Evolutionary conservation across 2,113 vertebrate species (phyloP), one percentile per base, ranked within the genome.

Genomic region (Corythoichthys haematopterus): DNA sequence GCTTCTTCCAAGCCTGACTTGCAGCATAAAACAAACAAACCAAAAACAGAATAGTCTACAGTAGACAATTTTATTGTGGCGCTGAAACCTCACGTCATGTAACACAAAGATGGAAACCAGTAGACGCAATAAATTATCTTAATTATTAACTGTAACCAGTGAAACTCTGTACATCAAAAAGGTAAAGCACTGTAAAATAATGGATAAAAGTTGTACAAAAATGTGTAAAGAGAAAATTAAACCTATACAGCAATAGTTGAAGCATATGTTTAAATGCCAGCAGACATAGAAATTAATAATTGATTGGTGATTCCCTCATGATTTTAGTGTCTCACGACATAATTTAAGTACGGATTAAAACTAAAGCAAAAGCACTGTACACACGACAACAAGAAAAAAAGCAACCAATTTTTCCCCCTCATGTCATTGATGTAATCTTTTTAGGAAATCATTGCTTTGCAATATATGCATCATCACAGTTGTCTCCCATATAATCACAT

Each of bases 271-370:
- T 80, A 64, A 84, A 87, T 79, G 85, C 75, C 85, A 93, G 91
- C 89, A 89, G 82, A 85, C 84, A 43, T 43, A 84, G 65, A 90
- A 91, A 93, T 94, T 88, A 84, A 91, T 88, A 91, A 83, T 87
- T 70, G 90, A 92, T 92, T 90, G 90, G 91, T 93, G 93, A 95
- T 93, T 94, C 81, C 88, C 76, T 86, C 92, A 87, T 96, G 94
- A 98, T 98, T 98, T 97, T 97, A 96, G 95, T 94, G 96, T 98
- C 96, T 98, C 96, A 95, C 95, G 96, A 98, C 95, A 96, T 96
- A 92, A 94, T 93, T 88, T 94, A 94, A 93, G 93, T 90, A 93
- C 91, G 93, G 91, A 89, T 91, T 88, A 85, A 93, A 90, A 90
- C 89, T 94, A 92, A 87, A 77, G 83, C 58, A 84, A 83, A 79